Evolutionary conservation across 2,113 vertebrate genomes (phyloP).

Genomic region (Strix aluco): DNA sequence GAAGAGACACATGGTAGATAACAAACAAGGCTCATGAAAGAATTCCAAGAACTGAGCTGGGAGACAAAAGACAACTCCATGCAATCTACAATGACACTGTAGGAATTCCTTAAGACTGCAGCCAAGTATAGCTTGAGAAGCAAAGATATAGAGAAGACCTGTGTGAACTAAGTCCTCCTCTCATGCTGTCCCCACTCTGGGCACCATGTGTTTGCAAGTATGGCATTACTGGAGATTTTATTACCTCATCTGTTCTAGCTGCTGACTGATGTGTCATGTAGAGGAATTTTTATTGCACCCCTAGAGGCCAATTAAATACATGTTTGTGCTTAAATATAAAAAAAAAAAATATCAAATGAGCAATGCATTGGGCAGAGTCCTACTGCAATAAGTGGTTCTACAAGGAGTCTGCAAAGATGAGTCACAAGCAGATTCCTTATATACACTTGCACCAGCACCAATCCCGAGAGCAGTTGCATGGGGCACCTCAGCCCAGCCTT

Average conservation of each 20-base stretch:
- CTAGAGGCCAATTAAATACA: no score
- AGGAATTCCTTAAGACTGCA: background rate
- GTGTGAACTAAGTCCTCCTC: background rate
- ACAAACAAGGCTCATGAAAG: background rate
- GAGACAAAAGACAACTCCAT: background rate
- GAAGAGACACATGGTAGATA: background rate
- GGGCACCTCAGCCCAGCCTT: no score
- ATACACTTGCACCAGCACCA: no score
- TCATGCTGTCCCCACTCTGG: background rate
- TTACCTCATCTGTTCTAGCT: background rate
- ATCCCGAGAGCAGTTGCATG: no score
- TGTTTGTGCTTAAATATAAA: no score
- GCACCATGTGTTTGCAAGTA: background rate
- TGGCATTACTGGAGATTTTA: background rate
- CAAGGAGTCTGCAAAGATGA: no score
- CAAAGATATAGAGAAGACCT: background rate
- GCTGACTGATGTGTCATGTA: background rate
- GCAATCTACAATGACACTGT: background rate
- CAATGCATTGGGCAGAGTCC: no score
- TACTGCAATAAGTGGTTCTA: no score
- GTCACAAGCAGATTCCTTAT: no score
- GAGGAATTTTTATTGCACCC: no score
- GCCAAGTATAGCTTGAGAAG: background rate
- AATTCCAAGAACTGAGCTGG: background rate
- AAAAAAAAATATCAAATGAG: no score